Base-by-base conservation (phyloP, 2,797 vertebrate species). In the Benthosema pterotum region DNA sequence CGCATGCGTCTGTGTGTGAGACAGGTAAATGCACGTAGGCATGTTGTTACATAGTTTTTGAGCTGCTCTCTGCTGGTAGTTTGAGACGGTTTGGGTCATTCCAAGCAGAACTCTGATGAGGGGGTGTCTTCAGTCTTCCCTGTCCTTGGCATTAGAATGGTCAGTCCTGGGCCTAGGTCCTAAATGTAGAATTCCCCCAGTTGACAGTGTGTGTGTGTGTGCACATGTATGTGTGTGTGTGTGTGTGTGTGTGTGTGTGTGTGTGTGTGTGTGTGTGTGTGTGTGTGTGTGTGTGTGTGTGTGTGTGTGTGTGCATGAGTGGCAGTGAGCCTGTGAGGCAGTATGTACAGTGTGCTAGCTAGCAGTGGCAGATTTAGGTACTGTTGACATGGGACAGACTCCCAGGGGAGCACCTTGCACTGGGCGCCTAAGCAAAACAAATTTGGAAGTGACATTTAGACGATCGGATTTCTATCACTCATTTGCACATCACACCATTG, bases 61-160 rank as follows among this genome's bases (percentile, higher is more conserved):
- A 38, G 32, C 55, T 57, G 66, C 65, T 64, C 68, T 83, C 68
- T 83, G 88, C 86, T 92, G 86, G 89, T 83, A 77, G 71, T 66
- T 71, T 60, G 71, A 61, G 63, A 46, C 52, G 60, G 52, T 63
- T 71, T 3, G 46, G 55, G 76, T 66, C 47, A 67, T 49, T 63
- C 43, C 18, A 63, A 32, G 14, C 49, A 42, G 63, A 52, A 65
- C 38, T 15, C 38, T 52, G 38, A 55, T 16, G 45, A 47, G 57
- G 55, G 58, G 46, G 72, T 42, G 60, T 58, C 59, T 66, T 66
- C 52, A 57, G 61, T 78, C 55, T 52, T 64, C 58, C 46, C 47
- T 45, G 61, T 86, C 76, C 87, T 87, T 88, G 87, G 87, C 86
- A 77, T 87, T 65, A 64, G 52, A 74, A 55, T 55, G 55, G 68